These are phyloP conservation scores for Cephus cinctus DNA, from an alignment of 1,140 invertebrate species.

Conservation along the genomic window DNA sequence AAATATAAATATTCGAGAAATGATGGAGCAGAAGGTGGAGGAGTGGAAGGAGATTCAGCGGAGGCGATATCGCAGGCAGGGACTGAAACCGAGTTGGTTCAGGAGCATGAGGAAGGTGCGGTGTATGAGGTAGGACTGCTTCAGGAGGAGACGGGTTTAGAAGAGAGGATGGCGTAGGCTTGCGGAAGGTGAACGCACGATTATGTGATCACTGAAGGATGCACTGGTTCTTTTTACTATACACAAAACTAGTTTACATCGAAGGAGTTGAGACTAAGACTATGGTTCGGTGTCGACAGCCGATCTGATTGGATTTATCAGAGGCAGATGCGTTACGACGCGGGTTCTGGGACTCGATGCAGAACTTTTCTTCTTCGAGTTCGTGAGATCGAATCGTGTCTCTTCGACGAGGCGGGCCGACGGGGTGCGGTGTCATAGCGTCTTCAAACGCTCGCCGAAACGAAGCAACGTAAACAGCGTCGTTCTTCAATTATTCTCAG, in stretches of 20 bases:
- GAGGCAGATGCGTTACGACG: too few species aligned
- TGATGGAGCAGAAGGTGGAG: neutral
- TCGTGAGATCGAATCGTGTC: too few species aligned
- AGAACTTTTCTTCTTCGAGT: neutral
- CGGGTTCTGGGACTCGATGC: too few species aligned
- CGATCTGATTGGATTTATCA: constrained; percentile 15
- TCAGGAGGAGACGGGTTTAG: neutral
- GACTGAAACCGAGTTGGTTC: neutral
- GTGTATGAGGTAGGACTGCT: neutral
- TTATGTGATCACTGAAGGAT: constrained; percentile 53
- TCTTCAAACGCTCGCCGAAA: too few species aligned
- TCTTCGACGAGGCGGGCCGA: neutral
- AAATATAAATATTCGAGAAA: neutral
- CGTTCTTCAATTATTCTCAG: too few species aligned
- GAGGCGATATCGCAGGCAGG: too few species aligned
- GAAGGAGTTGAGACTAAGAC: constrained; percentile 3
- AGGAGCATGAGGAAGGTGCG: neutral
- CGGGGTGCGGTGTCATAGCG: too few species aligned
- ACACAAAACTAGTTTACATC: constrained; percentile 32
- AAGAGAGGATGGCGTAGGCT: neutral
- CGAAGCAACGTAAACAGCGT: too few species aligned
- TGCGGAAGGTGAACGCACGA: constrained; percentile 48
- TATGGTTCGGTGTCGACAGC: constrained; percentile 25
- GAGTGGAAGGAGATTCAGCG: neutral
- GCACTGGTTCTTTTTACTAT: constrained; percentile 38